Base-by-base conservation (phyloP, 2,113 vertebrate genomes). In the Nothocercus nigrocapillus region DNA sequence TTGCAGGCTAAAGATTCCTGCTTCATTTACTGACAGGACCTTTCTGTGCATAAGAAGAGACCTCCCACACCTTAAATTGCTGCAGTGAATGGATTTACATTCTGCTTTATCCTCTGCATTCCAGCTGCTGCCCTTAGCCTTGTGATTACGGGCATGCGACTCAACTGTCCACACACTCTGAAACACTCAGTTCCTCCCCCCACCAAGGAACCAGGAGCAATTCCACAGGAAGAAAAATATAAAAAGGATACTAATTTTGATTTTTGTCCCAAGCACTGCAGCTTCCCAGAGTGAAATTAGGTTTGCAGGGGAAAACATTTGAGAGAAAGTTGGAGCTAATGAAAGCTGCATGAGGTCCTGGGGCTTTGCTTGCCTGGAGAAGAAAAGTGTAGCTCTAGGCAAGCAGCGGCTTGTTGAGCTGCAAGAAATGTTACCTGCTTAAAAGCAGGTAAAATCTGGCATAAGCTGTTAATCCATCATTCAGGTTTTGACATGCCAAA, bases 401-500 rank as follows among this genome's bases (percentile, higher is more conserved):
- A 97, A 97, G 97, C 89, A 94, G 88, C 47, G 90, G 84, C 97
- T 95, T 96, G 97, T 69, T 84, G 87, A 80, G 91, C 90, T 92
- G 88, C 53, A 82, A 96, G 93, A 97, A 96, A 96, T 94, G 87
- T 96, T 96, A 94, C 96, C 94, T 93, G 91, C 94, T 96, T 92
- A 78, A 90, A 96, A 93, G 96, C 96, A 97, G 95, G 95, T 94
- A 96, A 96, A 95, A 96, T 95, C 95, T 96, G 94, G 95, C 95
- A 89, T 83, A 96, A 95, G 77, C 70, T 88, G 86, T 95, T 97
- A 95, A 97, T 97, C 96, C 96, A 93, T 97, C 97, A 97, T 96
- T 97, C 96, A 96, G 90, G 97, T 97, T 97, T 93, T 93, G 96
- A 97, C 96, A 95, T 84, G 97, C 91, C 96, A 96, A 97, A 95